These are phyloP conservation scores for Mycteria americana DNA, from an alignment of 2,797 vertebrate species.

Conservation along the genomic window DNA sequence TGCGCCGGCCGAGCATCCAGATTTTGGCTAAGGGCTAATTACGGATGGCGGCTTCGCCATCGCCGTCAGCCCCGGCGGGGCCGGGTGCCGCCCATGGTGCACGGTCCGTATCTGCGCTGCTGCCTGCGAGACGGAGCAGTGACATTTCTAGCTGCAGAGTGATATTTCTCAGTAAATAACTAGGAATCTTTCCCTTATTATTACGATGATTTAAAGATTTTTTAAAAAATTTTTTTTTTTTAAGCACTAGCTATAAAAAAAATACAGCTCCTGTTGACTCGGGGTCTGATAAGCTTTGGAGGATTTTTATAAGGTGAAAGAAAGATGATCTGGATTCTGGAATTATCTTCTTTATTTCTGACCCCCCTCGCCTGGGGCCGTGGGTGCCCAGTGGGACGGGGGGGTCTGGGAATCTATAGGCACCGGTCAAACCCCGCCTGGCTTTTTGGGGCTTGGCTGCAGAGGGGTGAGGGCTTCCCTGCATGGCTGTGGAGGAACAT, in stretches of 20 bases:
- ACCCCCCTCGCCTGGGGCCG: accelerated
- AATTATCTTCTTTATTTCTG: not conserved
- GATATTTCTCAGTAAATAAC: not conserved
- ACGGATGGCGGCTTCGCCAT: not conserved
- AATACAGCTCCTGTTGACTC: not conserved
- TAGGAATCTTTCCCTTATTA: not conserved
- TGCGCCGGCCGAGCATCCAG: not conserved
- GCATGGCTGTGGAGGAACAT: not conserved
- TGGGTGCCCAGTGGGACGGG: not conserved
- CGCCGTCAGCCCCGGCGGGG: not conserved
- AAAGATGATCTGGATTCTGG: not conserved
- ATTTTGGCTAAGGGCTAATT: not conserved
- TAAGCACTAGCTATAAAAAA: not conserved
- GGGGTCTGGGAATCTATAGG: accelerated
- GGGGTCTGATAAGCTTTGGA: not conserved
- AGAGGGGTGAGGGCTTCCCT: not conserved
- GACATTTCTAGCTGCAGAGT: not conserved
- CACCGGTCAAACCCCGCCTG: not conserved
- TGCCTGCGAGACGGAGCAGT: accelerated
- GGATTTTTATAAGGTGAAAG: not conserved
- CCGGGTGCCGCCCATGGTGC: not conserved
- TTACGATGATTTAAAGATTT: not conserved
- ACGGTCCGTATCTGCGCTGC: accelerated
- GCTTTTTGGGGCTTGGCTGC: not conserved
- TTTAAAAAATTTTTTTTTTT: no score